A percentile compares a stretch with the other conserved stretches of the same genome.
Conservation (phyloP, 1,140 invertebrate species). For the Dufourea novaeangliae region DNA sequence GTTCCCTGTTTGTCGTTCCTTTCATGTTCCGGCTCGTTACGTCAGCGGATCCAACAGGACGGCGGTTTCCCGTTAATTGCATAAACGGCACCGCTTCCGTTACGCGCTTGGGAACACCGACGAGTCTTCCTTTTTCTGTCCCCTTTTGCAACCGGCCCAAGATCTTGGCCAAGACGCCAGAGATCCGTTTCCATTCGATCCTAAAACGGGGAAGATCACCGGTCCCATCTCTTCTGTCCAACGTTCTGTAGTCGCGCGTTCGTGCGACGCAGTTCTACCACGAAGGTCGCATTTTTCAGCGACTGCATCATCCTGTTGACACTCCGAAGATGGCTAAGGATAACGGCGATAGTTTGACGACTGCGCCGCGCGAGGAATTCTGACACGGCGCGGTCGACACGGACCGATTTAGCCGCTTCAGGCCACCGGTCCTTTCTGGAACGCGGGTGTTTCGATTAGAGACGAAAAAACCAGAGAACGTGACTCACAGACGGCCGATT, state of each 20-base stretch:
- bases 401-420: neutral
- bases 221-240: neutral
- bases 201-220: neutral
- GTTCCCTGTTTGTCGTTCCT: neutral
- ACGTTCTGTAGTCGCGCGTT: neutral
- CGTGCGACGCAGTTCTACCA: constrained; percentile 52
- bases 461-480: neutral
- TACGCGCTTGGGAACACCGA: neutral
- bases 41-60: constrained; percentile 23
- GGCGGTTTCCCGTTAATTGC: constrained; percentile 34
- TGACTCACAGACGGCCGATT: too few relatives aligned
- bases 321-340: constrained; percentile 63
- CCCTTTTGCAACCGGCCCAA: neutral
- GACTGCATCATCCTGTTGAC: constrained; percentile 70
- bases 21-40: neutral
- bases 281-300: constrained; percentile 73
- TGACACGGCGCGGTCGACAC: neutral
- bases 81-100: constrained; percentile 19
- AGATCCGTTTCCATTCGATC: constrained; percentile 5
- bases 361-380: constrained; percentile 25
- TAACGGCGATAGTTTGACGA: constrained; percentile 51
- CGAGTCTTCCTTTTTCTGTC: neutral
- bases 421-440: neutral
- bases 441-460: neutral
- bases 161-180: constrained; percentile 10